Conservation (phyloP, 2,888 invertebrate genomes). For the Autographa gamma region DNA sequence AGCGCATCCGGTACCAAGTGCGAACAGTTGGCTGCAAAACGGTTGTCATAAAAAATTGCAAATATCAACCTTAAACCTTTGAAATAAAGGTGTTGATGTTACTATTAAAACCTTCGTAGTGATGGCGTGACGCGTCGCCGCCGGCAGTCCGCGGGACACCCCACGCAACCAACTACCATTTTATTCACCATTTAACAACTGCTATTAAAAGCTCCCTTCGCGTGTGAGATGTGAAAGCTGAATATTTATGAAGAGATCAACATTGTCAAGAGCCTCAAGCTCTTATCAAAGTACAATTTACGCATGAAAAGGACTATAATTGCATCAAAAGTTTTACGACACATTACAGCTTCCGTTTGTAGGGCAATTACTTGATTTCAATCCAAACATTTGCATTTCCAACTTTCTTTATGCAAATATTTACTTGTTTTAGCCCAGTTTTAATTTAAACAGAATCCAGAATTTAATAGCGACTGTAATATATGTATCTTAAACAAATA, state of each 20-base stretch:
- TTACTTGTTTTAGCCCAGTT: conserved; percentile 60
- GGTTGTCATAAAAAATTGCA: neutral
- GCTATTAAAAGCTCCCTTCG: conserved; percentile 70
- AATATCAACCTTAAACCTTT: neutral
- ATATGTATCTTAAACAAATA: conserved; percentile 23
- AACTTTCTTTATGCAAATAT: conserved; percentile 74
- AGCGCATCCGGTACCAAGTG: conserved; percentile 64
- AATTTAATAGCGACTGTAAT: conserved; percentile 25
- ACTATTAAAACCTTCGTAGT: neutral
- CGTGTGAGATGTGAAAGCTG: conserved; percentile 79
- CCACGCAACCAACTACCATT: conserved; percentile 63
- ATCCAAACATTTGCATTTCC: conserved; percentile 66
- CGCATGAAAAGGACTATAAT: conserved; percentile 74
- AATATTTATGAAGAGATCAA: conserved; percentile 82
- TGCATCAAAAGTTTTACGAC: conserved; percentile 79
- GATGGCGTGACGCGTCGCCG: conserved; percentile 8
- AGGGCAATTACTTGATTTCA: conserved; percentile 66
- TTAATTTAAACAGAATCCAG: conserved; percentile 19
- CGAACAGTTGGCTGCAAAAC: neutral
- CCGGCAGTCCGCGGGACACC: conserved; percentile 40
- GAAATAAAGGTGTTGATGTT: neutral
- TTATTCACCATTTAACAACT: conserved; percentile 62
- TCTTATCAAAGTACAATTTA: conserved; percentile 72
- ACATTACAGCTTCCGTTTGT: conserved; percentile 62
- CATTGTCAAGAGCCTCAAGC: conserved; percentile 66